Percentiles rank a stretch among this genome's conserved stretches.
Evolutionary conservation across 2,888 invertebrate genomes (phyloP).

Genomic region (Leuctra nigra): DNA sequence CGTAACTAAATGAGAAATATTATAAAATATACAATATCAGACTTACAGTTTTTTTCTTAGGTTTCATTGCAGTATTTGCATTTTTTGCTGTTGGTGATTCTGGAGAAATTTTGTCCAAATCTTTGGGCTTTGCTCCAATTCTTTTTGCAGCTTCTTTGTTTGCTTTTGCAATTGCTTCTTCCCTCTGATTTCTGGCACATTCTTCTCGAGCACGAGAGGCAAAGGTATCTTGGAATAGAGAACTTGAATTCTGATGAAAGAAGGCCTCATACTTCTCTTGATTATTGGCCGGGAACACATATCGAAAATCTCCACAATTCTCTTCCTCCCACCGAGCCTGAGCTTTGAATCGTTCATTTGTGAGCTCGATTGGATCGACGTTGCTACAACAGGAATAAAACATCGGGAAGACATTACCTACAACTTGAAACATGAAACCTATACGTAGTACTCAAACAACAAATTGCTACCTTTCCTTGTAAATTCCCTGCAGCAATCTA

Average conservation of each 20-base stretch:
- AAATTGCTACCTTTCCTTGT: constrained; percentile 36
- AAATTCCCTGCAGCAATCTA: constrained; percentile 54
- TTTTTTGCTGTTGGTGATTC: constrained; percentile 25
- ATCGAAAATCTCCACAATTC: constrained; percentile 67
- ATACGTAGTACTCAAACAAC: not conserved
- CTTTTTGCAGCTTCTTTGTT: constrained; percentile 53
- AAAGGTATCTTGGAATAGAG: constrained; percentile 67
- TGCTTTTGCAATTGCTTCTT: constrained; percentile 56
- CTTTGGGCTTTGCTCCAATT: constrained; percentile 38
- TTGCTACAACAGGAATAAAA: no score
- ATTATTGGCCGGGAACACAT: constrained; percentile 60
- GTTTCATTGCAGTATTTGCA: constrained; percentile 5
- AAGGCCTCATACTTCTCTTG: constrained; percentile 59
- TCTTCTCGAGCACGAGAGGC: constrained; percentile 72
- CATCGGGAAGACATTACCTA: no score
- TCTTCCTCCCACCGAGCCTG: constrained; percentile 67
- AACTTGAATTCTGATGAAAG: constrained; percentile 67
- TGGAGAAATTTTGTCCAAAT: constrained; percentile 21
- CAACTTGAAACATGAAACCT: no score
- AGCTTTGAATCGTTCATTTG: constrained; percentile 31
- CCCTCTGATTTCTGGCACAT: constrained; percentile 60
- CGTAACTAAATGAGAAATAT: not conserved
- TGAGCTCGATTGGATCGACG: no score
- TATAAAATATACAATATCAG: not conserved
- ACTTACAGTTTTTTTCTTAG: no score